Evolutionary conservation across 2,888 invertebrate species (phyloP).

Genomic region (Petrolisthes cinctipes): DNA sequence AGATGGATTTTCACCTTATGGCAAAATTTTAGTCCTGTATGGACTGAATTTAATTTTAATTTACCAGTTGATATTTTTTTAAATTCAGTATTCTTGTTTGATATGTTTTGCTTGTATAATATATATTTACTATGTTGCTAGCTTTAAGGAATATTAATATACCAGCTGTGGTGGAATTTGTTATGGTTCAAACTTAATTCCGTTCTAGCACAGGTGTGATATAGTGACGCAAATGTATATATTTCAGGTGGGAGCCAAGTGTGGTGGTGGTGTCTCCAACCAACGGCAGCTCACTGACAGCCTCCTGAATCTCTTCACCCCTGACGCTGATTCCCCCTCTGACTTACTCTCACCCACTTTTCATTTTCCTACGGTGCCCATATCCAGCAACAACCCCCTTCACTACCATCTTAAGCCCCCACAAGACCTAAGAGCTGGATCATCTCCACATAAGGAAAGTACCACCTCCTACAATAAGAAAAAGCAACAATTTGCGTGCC

Average conservation of each 20-base stretch:
- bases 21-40: too few species aligned
- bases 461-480: background rate
- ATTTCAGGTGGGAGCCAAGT: constrained; percentile 56
- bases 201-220: too few species aligned
- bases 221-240: background rate
- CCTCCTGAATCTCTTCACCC: constrained; percentile 50
- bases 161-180: too few species aligned
- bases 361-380: background rate
- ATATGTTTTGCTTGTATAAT: too few species aligned
- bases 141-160: too few species aligned
- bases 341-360: background rate
- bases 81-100: too few species aligned
- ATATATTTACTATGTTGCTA: too few species aligned
- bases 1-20: too few species aligned
- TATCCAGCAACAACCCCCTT: background rate
- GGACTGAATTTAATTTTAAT: too few species aligned
- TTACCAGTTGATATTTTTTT: too few species aligned
- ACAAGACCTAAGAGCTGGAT: background rate
- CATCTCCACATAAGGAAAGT: too few species aligned
- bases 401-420: background rate
- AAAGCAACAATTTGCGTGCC: background rate
- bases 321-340: constrained; percentile 27
- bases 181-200: too few species aligned
- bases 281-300: constrained; percentile 48
- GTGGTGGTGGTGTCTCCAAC: constrained; percentile 53